These are phyloP conservation scores for Leuciscus waleckii DNA, from an alignment of 2,797 vertebrate species.

Conservation along the genomic window DNA sequence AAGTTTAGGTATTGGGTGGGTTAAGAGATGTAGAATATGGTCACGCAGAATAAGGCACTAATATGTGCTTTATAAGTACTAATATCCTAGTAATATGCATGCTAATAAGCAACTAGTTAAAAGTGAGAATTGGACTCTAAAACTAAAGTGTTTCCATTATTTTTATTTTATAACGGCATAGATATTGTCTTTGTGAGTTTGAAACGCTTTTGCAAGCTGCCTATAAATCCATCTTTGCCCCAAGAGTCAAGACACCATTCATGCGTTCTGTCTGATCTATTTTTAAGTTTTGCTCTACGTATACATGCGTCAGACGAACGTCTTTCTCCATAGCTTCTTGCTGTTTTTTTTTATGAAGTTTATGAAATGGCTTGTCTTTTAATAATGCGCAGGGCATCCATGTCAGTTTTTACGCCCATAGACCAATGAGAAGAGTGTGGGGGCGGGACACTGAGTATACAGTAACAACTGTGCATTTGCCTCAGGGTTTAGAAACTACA, in stretches of 20 bases:
- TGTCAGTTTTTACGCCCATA: not conserved
- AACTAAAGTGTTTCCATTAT: too few species aligned
- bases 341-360: not conserved
- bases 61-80: too few species aligned
- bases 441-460: not conserved
- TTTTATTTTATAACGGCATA: not conserved
- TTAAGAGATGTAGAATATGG: too few species aligned
- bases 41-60: too few species aligned
- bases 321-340: not conserved
- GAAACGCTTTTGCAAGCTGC: not conserved
- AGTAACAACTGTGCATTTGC: not conserved
- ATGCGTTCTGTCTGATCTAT: not conserved
- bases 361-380: not conserved
- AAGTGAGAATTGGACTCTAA: too few species aligned
- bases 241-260: not conserved
- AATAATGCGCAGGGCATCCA: not conserved
- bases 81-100: too few species aligned
- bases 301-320: not conserved
- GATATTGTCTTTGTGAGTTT: not conserved
- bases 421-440: slow-evolving; percentile 21
- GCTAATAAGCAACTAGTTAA: too few species aligned
- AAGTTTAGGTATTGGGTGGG: too few species aligned
- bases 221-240: not conserved
- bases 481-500: not conserved
- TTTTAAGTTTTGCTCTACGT: not conserved